phyloP scores from a whole-genome alignment of 2,888 invertebrate genomes.

The Cancer borealis region DNA sequence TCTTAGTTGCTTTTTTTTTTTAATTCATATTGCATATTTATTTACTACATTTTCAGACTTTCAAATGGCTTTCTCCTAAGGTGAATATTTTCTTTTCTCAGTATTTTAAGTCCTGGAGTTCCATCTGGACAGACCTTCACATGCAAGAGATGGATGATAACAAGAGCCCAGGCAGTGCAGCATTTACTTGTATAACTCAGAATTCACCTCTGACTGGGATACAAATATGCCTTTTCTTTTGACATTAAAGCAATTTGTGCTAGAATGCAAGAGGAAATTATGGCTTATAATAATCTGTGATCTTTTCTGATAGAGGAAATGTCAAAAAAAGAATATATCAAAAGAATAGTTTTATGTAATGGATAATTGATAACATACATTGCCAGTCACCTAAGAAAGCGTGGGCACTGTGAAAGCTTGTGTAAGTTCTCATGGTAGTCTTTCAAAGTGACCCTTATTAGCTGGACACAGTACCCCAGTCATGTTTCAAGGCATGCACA shows the following conservation, averaged over 20 bases:
- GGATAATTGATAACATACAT: not conserved
- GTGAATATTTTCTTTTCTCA: slow-evolving; percentile 25
- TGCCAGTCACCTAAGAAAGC: not conserved
- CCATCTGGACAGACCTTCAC: slow-evolving; percentile 40
- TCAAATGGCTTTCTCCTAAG: slow-evolving; percentile 22
- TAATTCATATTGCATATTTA: not conserved
- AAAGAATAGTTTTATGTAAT: slow-evolving; percentile 2
- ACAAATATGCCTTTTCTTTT: slow-evolving; percentile 13
- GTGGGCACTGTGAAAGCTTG: not conserved
- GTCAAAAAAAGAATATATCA: slow-evolving; percentile 30
- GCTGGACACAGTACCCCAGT: not conserved
- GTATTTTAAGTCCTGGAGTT: slow-evolving; percentile 18
- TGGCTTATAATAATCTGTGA: not conserved
- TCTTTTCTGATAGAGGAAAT: slow-evolving; percentile 4
- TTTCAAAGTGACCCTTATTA: not conserved
- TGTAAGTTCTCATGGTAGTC: not conserved
- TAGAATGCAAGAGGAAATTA: slow-evolving; percentile 4
- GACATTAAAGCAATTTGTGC: slow-evolving; percentile 17
- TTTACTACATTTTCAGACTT: not conserved
- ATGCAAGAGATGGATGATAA: not conserved
- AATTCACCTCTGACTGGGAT: slow-evolving; percentile 16
- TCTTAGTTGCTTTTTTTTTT: not conserved
- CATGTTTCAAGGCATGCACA: not conserved
- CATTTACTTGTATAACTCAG: slow-evolving; percentile 51
- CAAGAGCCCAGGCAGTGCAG: slow-evolving; percentile 56